These are phyloP conservation scores for Lysandra coridon DNA, from an alignment of 2,888 invertebrate genomes.

Conservation along the genomic window DNA sequence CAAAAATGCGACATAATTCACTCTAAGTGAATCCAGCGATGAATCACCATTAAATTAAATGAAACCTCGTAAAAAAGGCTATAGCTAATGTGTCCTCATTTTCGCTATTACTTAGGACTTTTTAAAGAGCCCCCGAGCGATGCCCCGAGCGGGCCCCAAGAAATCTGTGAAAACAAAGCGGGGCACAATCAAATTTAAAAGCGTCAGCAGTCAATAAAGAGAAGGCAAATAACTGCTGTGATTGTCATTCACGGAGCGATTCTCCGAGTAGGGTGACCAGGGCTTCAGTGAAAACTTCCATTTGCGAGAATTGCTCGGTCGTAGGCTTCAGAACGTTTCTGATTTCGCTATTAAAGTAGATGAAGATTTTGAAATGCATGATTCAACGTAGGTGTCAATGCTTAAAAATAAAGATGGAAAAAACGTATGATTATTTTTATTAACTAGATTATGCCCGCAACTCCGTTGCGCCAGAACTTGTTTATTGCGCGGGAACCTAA, in stretches of 20 bases:
- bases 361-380: not conserved
- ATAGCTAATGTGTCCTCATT: constrained; percentile 30
- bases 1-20: constrained; percentile 10
- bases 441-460: too few relatives aligned
- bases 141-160: constrained; percentile 26
- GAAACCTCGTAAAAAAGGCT: constrained; percentile 30
- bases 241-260: constrained; percentile 49
- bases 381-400: too few relatives aligned
- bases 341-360: not conserved
- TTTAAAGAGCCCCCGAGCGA: constrained; percentile 22
- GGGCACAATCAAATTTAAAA: constrained; percentile 57
- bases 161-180: constrained; percentile 47
- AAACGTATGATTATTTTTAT: too few relatives aligned
- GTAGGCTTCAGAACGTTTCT: not conserved
- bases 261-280: constrained; percentile 25
- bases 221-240: constrained; percentile 50
- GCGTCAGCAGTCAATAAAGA: constrained; percentile 57
- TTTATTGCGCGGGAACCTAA: too few relatives aligned
- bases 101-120: constrained; percentile 34
- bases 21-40: constrained; percentile 22
- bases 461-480: too few relatives aligned
- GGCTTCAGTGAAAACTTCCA: not conserved
- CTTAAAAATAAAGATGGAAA: too few relatives aligned
- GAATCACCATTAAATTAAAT: constrained; percentile 31
- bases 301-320: not conserved